Evolutionary conservation across 2,888 invertebrate genomes (phyloP).

Genomic region (Microchrysa polita): DNA sequence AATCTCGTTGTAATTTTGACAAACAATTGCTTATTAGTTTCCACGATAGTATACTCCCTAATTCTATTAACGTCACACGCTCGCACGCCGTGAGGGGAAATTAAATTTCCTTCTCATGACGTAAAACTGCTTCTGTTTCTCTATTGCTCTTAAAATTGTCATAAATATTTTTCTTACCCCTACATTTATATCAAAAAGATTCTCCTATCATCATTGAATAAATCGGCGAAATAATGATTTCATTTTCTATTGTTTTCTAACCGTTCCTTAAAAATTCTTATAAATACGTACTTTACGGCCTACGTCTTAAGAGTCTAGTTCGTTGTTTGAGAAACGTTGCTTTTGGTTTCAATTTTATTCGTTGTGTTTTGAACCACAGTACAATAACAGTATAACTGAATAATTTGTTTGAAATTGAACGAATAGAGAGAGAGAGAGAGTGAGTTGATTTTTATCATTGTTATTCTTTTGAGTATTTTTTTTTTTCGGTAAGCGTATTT

Average conservation of each 20-base stretch:
- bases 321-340: constrained; percentile 66
- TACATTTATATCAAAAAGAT: background rate
- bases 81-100: too few relatives aligned
- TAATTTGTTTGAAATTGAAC: too few relatives aligned
- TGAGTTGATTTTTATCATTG: too few relatives aligned
- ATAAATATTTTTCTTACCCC: too few relatives aligned
- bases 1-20: too few relatives aligned
- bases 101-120: too few relatives aligned
- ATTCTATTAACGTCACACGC: too few relatives aligned
- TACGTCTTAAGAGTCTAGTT: constrained; percentile 58
- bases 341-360: constrained; percentile 59
- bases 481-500: too few relatives aligned
- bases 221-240: background rate
- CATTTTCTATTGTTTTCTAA: background rate
- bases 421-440: too few relatives aligned
- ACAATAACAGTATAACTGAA: constrained; percentile 48
- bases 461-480: too few relatives aligned
- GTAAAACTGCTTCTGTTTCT: background rate
- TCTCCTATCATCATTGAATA: background rate
- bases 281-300: background rate
- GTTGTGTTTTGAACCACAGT: constrained; percentile 51
- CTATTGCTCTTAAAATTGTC: background rate
- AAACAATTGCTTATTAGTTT: too few relatives aligned
- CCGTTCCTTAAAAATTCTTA: constrained; percentile 16
- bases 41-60: too few relatives aligned